Conservation (phyloP, 30 jellyfish, hydroid and myxozoan genomes). For the Cassiopea andromeda region DNA sequence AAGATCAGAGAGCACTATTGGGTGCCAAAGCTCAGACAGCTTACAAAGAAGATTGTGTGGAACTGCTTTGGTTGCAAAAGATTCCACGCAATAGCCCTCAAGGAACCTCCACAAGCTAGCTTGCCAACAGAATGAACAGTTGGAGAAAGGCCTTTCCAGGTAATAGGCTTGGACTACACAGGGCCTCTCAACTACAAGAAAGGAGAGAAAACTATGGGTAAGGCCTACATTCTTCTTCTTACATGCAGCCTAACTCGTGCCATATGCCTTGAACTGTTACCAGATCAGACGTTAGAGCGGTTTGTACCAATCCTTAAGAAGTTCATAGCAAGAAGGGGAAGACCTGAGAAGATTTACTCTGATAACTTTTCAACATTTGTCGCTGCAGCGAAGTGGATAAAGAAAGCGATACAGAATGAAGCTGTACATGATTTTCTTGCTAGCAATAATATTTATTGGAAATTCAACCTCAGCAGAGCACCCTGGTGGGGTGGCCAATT, state of each 20-base stretch:
- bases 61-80: conserved; percentile 75
- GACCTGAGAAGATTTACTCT: conserved; percentile 36
- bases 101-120: too few relatives aligned
- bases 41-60: not conserved
- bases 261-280: conserved; percentile 50
- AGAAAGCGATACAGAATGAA: conserved; percentile 8
- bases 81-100: conserved; percentile 52
- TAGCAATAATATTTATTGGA: too few relatives aligned
- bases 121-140: too few relatives aligned
- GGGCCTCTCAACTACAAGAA: conserved; percentile 49
- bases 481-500: too few relatives aligned
- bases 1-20: conserved; percentile 43
- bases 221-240: conserved; percentile 66
- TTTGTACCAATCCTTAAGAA: conserved; percentile 56
- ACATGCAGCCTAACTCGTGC: conserved; percentile 82
- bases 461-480: too few relatives aligned
- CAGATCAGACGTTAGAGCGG: conserved; percentile 52
- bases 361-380: conserved; percentile 66
- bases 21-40: conserved; percentile 69
- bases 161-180: conserved; percentile 66
- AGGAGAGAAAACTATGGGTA: conserved; percentile 23
- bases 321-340: conserved; percentile 20
- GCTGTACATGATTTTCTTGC: conserved; percentile 56
- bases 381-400: conserved; percentile 26
- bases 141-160: conserved; percentile 64